phyloP scores from a whole-genome alignment of 2,888 invertebrate species.

The Acleris laterana region DNA sequence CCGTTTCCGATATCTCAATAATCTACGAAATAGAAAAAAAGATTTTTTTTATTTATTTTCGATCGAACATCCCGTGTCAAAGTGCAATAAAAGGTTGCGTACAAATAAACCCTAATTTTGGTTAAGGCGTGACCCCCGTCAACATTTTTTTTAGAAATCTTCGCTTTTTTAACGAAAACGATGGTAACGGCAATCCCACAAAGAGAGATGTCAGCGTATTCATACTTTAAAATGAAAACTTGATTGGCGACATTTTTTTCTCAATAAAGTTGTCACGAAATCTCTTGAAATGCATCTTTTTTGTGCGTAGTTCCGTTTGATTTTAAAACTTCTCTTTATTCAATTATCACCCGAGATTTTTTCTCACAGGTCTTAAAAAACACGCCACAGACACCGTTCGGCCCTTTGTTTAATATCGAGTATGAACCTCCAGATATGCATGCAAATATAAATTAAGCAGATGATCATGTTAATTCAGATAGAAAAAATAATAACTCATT shows the following conservation, averaged over 20 bases:
- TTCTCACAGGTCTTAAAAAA: conserved; percentile 68
- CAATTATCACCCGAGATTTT: conserved; percentile 56
- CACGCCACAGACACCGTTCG: conserved; percentile 5
- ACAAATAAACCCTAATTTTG: conserved; percentile 79
- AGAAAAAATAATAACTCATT: conserved; percentile 37
- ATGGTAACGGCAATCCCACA: conserved; percentile 73
- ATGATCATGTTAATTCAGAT: conserved; percentile 35
- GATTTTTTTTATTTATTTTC: conserved; percentile 65
- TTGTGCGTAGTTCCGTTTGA: conserved; percentile 53
- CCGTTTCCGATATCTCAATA: conserved; percentile 78
- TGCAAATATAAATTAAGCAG: conserved; percentile 35
- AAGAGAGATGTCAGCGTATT: conserved; percentile 71
- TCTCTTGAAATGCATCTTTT: conserved; percentile 70
- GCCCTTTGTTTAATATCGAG: conserved; percentile 7
- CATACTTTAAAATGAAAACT: conserved; percentile 78
- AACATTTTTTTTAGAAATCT: conserved; percentile 72
- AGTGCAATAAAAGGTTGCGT: conserved; percentile 80
- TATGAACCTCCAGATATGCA: conserved; percentile 20
- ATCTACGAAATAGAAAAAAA: conserved; percentile 59
- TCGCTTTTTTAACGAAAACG: conserved; percentile 72
- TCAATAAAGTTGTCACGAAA: conserved; percentile 61
- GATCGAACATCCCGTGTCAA: conserved; percentile 74
- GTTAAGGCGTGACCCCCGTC: conserved; percentile 82
- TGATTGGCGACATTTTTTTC: conserved; percentile 79
- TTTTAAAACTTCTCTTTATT: conserved; percentile 62